Base-by-base conservation (phyloP, 2,113 vertebrate genomes). In the Poicephalus meyeri region DNA sequence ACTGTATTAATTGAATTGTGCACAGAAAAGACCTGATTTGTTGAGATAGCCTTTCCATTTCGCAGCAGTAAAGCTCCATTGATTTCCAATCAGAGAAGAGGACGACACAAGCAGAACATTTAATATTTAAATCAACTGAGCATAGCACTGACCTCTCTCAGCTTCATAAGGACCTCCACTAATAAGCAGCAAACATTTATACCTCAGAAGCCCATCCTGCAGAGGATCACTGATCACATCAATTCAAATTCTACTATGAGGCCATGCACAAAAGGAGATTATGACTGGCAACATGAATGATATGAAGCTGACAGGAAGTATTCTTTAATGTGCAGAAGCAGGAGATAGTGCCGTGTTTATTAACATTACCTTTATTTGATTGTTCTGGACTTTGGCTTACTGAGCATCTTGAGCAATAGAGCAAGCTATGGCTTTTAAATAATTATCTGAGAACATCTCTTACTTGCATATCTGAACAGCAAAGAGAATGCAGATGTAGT, bases 51-150 rank as follows among this genome's bases (percentile, higher is more conserved):
- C 28, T 37, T 86, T 86, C 82, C 50, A 44, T 93, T 91, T 92
- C 19, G 33, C 39, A 93, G 55, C 41, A 88, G 86, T 92, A 94
- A 93, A 95, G 77, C 80, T 88, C 76, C 82, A 96, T 82, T 95
- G 95, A 96, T 96, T 96, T 94, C 60, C 44, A 94, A 82, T 88
- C 90, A 90, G 76, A 73, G 33, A 72, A 91, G 55, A 88, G 74
- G 71, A 80, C 92, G 86, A 91, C 82, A 92, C 0, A 10, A 92
- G 88, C 28, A 92, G 66, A 84, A 80, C 1, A 8, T 91, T 96
- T 94, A 94, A 96, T 96, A 97, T 96, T 96, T 88, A 95, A 93
- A 94, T 96, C 71, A 93, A 61, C 88, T 60, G 52, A 94, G 77
- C 83, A 56, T 37, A 84, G 21, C 44, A 19, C 77, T 93, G 86